Evolutionary conservation across 2,888 invertebrate genomes (phyloP).

Genomic region (Sipha maydis): DNA sequence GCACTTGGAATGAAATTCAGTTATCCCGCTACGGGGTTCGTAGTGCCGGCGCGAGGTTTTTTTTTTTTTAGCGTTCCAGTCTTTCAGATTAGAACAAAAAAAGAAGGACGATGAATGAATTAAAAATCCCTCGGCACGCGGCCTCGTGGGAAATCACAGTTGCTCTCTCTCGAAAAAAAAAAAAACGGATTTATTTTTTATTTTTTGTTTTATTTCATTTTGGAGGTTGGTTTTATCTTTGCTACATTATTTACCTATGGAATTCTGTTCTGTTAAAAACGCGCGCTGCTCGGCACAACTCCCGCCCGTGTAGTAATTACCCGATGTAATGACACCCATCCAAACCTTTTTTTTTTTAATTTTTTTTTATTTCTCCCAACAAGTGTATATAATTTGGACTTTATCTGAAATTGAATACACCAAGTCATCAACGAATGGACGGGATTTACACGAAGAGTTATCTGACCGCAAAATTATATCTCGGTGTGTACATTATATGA

Average conservation of each 20-base stretch:
- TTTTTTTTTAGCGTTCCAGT: slow-evolving; percentile 36
- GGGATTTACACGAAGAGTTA: slow-evolving; percentile 42
- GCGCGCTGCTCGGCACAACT: slow-evolving; percentile 7
- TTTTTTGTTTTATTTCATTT: slow-evolving; percentile 53
- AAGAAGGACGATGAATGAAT: slow-evolving; percentile 60
- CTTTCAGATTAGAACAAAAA: slow-evolving; percentile 47
- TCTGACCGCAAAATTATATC: slow-evolving; percentile 55
- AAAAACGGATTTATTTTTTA: slow-evolving; percentile 3
- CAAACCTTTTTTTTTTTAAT: slow-evolving; percentile 32
- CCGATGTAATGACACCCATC: slow-evolving; percentile 44
- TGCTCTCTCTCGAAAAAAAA: slow-evolving; percentile 4
- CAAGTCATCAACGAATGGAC: slow-evolving; percentile 38
- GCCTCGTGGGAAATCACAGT: slow-evolving; percentile 62
- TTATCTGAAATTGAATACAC: slow-evolving; percentile 60
- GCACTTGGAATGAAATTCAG: slow-evolving; percentile 33
- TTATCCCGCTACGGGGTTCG: slow-evolving; percentile 5
- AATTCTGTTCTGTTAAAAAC: slow-evolving; percentile 47
- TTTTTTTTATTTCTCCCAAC: not conserved
- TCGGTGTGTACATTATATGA: not conserved
- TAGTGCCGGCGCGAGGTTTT: not conserved
- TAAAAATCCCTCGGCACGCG: slow-evolving; percentile 56
- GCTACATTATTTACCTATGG: slow-evolving; percentile 60
- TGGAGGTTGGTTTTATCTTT: slow-evolving; percentile 60
- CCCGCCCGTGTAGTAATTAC: slow-evolving; percentile 47
- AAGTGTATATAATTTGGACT: slow-evolving; percentile 31